Percentiles rank a stretch among this genome's conserved stretches.
These are phyloP conservation scores for Cancer borealis DNA, from an alignment of 2,888 invertebrate species.

Conservation along the genomic window DNA sequence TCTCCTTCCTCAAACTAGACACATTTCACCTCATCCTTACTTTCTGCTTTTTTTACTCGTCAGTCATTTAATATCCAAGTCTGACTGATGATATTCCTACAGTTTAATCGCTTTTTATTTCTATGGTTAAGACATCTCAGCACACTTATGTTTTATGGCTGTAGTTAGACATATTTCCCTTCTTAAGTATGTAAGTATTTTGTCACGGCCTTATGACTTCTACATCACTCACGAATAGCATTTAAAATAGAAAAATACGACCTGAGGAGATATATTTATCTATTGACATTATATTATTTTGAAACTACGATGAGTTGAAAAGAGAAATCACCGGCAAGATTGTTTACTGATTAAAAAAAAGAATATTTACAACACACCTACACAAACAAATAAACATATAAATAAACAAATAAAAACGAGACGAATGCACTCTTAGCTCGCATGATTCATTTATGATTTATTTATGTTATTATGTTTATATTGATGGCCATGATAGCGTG, in stretches of 20 bases:
- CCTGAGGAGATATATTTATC: background rate
- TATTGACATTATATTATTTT: background rate
- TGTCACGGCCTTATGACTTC: background rate
- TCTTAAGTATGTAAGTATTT: background rate
- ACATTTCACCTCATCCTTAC: background rate
- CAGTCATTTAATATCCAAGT: background rate
- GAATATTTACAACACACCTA: background rate
- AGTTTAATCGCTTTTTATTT: background rate
- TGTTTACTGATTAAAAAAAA: no score
- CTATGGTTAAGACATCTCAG: background rate
- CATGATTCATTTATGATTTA: background rate
- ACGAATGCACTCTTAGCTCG: background rate
- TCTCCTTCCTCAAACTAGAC: background rate
- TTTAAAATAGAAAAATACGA: background rate
- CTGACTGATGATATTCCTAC: background rate
- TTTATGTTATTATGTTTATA: background rate
- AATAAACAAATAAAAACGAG: background rate
- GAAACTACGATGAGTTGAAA: background rate
- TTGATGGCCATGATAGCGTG: background rate
- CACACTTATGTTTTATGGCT: background rate
- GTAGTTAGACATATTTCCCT: background rate
- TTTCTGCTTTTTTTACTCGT: background rate
- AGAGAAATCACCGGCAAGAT: background rate
- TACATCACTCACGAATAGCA: background rate
- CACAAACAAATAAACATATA: background rate